Evolutionary conservation across 2,113 vertebrate species (phyloP).

Genomic region (Eulemur rufifrons): DNA sequence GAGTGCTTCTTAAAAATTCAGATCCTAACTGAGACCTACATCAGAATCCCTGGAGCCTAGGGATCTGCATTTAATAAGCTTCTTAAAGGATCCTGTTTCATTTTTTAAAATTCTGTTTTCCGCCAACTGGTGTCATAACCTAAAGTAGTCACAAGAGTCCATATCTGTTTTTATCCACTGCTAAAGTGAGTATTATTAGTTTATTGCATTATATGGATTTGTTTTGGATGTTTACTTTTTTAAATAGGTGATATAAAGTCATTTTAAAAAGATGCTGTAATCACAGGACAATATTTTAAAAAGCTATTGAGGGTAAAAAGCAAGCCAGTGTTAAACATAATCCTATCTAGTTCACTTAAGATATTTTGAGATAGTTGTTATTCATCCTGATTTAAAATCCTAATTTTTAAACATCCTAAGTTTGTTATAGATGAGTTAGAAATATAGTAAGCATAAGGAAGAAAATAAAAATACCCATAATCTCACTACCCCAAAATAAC

Average conservation of each 20-base stretch:
- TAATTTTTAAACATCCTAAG: not conserved
- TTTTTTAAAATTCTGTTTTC: not conserved
- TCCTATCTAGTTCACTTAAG: not conserved
- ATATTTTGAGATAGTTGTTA: conserved; percentile 25
- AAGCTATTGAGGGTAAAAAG: not conserved
- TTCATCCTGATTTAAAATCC: not conserved
- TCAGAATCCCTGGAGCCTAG: not conserved
- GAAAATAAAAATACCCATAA: not conserved
- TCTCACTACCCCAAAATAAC: not conserved
- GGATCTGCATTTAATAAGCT: not conserved
- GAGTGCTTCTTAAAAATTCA: not conserved
- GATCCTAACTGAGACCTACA: not conserved
- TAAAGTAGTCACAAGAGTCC: not conserved
- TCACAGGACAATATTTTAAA: not conserved
- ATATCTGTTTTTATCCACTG: not conserved
- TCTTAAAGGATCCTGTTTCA: conserved; percentile 25
- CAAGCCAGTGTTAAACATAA: conserved; percentile 26
- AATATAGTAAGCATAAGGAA: not conserved
- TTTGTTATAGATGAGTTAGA: conserved; percentile 5
- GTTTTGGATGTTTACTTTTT: not conserved
- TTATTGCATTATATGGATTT: not conserved
- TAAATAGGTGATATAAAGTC: not conserved
- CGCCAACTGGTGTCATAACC: not conserved
- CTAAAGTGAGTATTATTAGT: not conserved
- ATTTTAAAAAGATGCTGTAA: not conserved